Percentiles rank a stretch among this genome's conserved stretches.
Conservation (phyloP, 2,797 vertebrate species). For the Anguilla marmorata region DNA sequence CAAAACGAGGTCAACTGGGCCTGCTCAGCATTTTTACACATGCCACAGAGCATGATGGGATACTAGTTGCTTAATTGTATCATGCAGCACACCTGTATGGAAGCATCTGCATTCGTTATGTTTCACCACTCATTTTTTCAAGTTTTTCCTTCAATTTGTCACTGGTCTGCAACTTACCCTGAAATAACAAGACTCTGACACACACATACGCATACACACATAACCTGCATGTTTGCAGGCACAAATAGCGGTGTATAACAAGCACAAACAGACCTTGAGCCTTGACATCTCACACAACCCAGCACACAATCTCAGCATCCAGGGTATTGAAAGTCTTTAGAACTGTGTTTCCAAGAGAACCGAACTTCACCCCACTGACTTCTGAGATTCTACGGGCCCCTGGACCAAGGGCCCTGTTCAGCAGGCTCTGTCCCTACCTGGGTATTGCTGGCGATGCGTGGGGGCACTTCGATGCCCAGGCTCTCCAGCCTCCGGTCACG, state of each 20-base stretch:
- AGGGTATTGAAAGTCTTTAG: slow-evolving; percentile 20
- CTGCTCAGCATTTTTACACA: too few species aligned
- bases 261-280: too few species aligned
- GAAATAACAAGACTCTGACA: neutral
- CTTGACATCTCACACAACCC: slow-evolving; percentile 7
- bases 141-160: too few species aligned
- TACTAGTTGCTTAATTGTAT: too few species aligned
- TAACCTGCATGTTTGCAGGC: neutral
- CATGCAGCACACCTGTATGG: too few species aligned
- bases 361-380: neutral
- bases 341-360: neutral
- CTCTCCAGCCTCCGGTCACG: slow-evolving; percentile 63
- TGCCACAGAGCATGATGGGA: too few species aligned
- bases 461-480: slow-evolving; percentile 72
- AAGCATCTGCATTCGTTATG: too few species aligned
- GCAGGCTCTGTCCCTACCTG: slow-evolving; percentile 71
- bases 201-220: slow-evolving; percentile 17
- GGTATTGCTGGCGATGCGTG: slow-evolving; percentile 73
- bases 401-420: slow-evolving; percentile 25
- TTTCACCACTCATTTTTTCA: too few species aligned
- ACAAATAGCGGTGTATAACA: neutral
- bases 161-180: neutral
- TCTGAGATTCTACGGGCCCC: slow-evolving; percentile 41
- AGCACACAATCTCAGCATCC: slow-evolving; percentile 33
- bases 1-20: too few species aligned